Base-by-base conservation (phyloP, 2,113 vertebrate species). In the Centropristis striata region DNA sequence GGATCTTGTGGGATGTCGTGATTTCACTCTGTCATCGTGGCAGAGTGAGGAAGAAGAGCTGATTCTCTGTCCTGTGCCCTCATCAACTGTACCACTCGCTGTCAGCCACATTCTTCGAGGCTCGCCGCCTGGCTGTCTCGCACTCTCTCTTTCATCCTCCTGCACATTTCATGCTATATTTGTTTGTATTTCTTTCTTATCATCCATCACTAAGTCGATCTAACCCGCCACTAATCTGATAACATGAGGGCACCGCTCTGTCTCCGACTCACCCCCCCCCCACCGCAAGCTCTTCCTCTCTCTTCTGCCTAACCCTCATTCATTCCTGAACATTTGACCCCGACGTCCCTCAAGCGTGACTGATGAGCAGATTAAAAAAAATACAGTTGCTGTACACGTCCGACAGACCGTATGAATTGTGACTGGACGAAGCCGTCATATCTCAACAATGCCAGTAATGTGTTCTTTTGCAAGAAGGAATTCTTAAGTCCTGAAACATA, bases 191-290 rank as follows among this genome's bases (percentile, higher is more conserved):
- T 87, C 71, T 90, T 81, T 84, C 78, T 85, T 86, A 89, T 86
- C 87, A 65, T 57, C 75, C 82, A 90, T 92, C 91, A 47, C 75
- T 81, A 87, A 91, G 75, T 85, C 71, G 37, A 90, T 86, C 85
- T 90, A 86, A 86, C 86, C 81, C 81, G 47, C 66, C 66, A 47
- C 87, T 92, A 92, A 92, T 90, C 91, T 89, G 92, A 95, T 93
- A 92, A 94, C n/a, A 57, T 80, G 74, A 90, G 92, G 90, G 92
- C 92, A 92, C 91, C 88, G 5, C 80, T 90, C 89, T 90, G 92
- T 93, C 94, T 93, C 88, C 63, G 47, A 53, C 74, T 85, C 65
- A 54, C n/a, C n/a, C 23, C 67, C 79, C 47, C 63, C 15, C 68
- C 63, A 63, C 77, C 63, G 42, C 85, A 64, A 81, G 64, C 71